These are phyloP conservation scores for Heliconius erato DNA, from an alignment of 2,888 invertebrate genomes.

Conservation along the genomic window DNA sequence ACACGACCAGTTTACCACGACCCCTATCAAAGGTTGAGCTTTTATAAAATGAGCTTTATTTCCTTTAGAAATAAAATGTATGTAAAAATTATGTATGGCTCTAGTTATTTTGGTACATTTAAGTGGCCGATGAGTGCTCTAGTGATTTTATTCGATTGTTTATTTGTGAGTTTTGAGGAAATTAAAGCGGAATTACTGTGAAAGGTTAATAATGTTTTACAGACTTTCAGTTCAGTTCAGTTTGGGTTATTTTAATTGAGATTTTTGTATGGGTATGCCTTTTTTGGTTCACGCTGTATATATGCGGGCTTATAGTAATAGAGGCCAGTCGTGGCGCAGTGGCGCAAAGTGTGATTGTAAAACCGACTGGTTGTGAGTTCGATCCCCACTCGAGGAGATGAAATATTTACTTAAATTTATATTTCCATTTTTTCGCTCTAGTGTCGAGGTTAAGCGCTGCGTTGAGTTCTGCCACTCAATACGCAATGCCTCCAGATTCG, in stretches of 20 bases:
- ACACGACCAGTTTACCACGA: constrained; percentile 49
- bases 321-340: too few species aligned
- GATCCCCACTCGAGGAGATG: too few species aligned
- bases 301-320: neutral
- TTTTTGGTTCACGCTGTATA: neutral
- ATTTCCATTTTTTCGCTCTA: too few species aligned
- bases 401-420: too few species aligned
- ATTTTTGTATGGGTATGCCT: too few species aligned
- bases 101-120: constrained; percentile 54
- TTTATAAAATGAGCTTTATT: constrained; percentile 53
- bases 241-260: constrained; percentile 32
- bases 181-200: constrained; percentile 60
- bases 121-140: constrained; percentile 76
- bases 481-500: too few species aligned
- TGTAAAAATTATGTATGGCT: constrained; percentile 20
- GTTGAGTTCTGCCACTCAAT: too few species aligned
- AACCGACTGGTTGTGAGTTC: too few species aligned
- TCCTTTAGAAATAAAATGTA: constrained; percentile 48
- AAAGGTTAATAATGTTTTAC: constrained; percentile 52
- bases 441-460: too few species aligned
- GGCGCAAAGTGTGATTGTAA: too few species aligned
- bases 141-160: constrained; percentile 81
- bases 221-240: constrained; percentile 39
- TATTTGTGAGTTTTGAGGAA: constrained; percentile 74
- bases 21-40: constrained; percentile 39